Percentiles rank a stretch among this genome's conserved stretches.
Conservation (phyloP, 2,888 invertebrate genomes). For the Lasius fuliginosus region DNA sequence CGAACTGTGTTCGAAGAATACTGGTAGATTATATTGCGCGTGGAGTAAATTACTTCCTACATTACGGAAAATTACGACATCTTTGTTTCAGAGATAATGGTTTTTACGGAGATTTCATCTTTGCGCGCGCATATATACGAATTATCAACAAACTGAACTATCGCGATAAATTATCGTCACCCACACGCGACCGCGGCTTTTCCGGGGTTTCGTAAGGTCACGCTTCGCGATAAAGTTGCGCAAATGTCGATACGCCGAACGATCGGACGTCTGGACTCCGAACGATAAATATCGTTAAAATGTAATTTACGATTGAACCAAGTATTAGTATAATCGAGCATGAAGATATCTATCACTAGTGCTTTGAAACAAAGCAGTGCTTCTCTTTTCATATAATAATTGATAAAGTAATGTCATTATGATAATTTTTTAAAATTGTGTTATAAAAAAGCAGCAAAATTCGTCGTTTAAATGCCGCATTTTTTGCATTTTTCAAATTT, state of each 20-base stretch:
- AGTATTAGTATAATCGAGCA: background rate
- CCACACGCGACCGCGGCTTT: constrained; percentile 73
- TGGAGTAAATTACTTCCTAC: background rate
- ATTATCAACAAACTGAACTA: constrained; percentile 55
- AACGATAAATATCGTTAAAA: constrained; percentile 12
- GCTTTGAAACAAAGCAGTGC: background rate
- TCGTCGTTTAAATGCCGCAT: background rate
- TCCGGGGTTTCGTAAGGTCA: constrained; percentile 73
- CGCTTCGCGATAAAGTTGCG: constrained; percentile 61
- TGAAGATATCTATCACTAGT: background rate
- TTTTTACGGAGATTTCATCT: constrained; percentile 10
- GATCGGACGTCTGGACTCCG: constrained; percentile 14
- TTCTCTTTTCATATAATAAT: background rate
- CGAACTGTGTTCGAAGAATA: background rate
- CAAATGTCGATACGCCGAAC: constrained; percentile 45
- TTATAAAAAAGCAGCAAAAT: background rate
- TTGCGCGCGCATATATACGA: background rate
- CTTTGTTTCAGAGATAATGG: background rate
- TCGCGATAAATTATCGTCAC: constrained; percentile 72
- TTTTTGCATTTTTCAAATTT: background rate
- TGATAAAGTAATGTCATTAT: background rate
- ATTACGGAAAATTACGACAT: constrained; percentile 5
- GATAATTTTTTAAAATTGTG: background rate
- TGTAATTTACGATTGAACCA: background rate
- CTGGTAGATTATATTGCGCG: background rate